Conservation (phyloP, 2,113 vertebrate species). For the Perccottus glenii region DNA sequence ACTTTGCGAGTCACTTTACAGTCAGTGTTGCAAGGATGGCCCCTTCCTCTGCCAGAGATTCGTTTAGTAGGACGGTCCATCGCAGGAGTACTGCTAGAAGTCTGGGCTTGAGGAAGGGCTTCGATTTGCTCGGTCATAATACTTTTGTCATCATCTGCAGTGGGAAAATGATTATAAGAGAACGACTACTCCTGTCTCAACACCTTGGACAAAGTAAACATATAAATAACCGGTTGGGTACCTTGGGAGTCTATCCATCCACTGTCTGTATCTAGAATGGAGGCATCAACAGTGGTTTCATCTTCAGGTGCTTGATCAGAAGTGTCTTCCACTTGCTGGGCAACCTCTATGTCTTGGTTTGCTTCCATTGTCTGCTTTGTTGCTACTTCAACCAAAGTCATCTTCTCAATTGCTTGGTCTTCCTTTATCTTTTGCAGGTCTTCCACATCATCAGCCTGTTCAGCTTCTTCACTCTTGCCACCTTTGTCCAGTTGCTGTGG, state of each 20-base stretch:
- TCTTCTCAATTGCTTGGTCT: background rate
- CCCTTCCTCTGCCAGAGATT: constrained; percentile 87
- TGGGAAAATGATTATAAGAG: constrained; percentile 58
- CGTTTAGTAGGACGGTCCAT: constrained; percentile 90
- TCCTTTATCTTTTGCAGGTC: background rate
- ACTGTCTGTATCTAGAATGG: constrained; percentile 72
- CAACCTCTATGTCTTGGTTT: constrained; percentile 17
- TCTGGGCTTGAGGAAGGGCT: constrained; percentile 89
- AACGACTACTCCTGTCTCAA: constrained; percentile 43
- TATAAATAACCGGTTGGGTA: constrained; percentile 40
- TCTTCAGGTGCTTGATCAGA: constrained; percentile 42
- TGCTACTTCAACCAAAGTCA: background rate
- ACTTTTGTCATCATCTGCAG: constrained; percentile 94
- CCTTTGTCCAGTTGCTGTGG: constrained; percentile 20
- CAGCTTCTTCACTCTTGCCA: constrained; percentile 3
- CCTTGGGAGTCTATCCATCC: constrained; percentile 75
- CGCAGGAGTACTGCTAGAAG: constrained; percentile 81
- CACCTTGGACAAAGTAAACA: constrained; percentile 24
- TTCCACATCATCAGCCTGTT: constrained; percentile 10
- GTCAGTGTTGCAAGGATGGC: constrained; percentile 86
- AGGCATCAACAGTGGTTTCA: constrained; percentile 61
- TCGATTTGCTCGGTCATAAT: constrained; percentile 92
- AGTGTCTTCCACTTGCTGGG: constrained; percentile 35
- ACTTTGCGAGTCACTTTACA: constrained; percentile 90
- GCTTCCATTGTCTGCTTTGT: background rate